Conservation (phyloP, 2,113 vertebrate genomes). For the Alosa alosa region DNA sequence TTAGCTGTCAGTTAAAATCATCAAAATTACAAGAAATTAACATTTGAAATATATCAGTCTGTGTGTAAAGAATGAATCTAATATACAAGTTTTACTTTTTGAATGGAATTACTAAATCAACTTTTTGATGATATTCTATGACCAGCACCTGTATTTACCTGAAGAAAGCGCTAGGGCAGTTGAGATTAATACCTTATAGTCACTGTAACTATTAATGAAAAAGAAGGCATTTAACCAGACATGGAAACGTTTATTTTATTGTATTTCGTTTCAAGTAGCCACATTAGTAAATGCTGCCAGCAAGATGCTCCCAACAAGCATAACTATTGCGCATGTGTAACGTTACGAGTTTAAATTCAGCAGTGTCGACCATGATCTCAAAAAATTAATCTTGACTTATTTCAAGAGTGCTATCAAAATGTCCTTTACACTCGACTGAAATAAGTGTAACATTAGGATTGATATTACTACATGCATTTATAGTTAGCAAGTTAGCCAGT, state of each 20-base stretch:
- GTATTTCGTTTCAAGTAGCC: neutral
- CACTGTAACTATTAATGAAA: neutral
- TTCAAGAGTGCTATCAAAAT: neutral
- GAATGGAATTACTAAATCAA: no score
- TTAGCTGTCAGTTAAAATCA: no score
- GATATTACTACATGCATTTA: neutral
- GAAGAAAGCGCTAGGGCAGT: no score
- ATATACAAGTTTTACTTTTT: no score
- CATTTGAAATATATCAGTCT: no score
- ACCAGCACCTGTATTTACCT: neutral
- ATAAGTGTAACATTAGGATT: neutral
- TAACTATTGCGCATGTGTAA: neutral
- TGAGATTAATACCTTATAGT: neutral
- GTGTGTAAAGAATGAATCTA: no score
- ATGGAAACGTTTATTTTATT: no score
- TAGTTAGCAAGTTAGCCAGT: neutral
- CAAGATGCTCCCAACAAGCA: no score
- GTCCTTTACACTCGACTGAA: neutral
- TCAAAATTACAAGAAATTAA: no score
- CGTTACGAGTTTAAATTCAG: neutral
- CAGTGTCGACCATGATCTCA: neutral
- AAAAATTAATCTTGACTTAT: neutral
- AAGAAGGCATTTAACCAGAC: neutral
- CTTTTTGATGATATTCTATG: no score
- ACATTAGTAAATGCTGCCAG: no score